Evolutionary conservation across 2,888 invertebrate species (phyloP).

Genomic region (Pyrocoelia pectoralis): DNA sequence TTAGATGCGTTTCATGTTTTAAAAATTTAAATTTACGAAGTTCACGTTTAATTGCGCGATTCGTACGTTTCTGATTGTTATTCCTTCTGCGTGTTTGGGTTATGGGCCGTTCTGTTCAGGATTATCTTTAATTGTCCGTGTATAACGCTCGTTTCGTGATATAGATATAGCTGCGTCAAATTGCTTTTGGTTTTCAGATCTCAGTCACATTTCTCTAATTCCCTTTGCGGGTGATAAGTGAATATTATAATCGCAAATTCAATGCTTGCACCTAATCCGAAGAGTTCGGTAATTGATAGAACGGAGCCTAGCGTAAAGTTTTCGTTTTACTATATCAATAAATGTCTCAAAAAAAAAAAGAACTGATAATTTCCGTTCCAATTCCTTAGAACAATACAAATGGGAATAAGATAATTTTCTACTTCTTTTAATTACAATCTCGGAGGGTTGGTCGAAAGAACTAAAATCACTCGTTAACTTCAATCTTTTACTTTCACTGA

Average conservation of each 20-base stretch:
- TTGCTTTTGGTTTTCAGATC: conserved; percentile 24
- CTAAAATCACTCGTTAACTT: background rate
- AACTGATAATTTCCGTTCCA: background rate
- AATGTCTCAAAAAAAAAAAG: background rate
- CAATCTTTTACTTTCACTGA: background rate
- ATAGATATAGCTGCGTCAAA: conserved; percentile 26
- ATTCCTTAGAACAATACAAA: background rate
- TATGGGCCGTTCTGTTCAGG: conserved; percentile 33
- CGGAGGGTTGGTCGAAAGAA: background rate
- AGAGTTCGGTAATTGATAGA: background rate
- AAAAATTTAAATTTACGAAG: conserved; percentile 28
- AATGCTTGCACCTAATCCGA: background rate
- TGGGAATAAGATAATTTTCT: conserved; percentile 1
- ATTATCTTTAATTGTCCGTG: conserved; percentile 36
- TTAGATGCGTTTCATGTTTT: conserved; percentile 10
- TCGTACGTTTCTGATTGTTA: conserved; percentile 32
- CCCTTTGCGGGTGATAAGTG: conserved; percentile 10
- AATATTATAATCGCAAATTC: conserved; percentile 4
- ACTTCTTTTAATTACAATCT: conserved; percentile 1
- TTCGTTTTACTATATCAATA: too few relatives aligned
- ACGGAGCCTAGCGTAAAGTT: too few relatives aligned
- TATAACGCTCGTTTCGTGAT: conserved; percentile 32
- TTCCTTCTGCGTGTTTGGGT: conserved; percentile 34
- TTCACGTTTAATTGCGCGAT: conserved; percentile 31
- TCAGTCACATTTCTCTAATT: conserved; percentile 10